These are phyloP conservation scores for Melanotaenia duboulayi DNA, from an alignment of 2,113 vertebrate genomes.

Conservation along the genomic window DNA sequence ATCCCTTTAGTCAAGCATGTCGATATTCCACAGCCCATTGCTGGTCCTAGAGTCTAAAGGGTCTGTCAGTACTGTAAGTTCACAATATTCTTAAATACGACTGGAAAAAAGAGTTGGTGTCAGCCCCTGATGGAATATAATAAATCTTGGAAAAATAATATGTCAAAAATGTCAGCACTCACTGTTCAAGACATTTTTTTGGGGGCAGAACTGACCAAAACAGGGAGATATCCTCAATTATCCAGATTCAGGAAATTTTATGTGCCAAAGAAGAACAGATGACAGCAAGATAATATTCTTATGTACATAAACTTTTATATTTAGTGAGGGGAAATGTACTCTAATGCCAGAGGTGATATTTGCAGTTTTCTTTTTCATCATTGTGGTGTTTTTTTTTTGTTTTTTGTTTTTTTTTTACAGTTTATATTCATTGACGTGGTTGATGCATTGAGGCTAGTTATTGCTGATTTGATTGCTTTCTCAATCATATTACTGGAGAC, in stretches of 20 bases:
- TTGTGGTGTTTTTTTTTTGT: too few relatives aligned
- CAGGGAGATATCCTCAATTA: neutral
- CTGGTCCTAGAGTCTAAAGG: neutral
- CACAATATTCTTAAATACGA: neutral
- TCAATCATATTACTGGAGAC: too few relatives aligned
- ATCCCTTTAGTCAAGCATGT: neutral
- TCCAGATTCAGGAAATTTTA: neutral
- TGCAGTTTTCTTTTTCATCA: too few relatives aligned
- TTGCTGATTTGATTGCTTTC: neutral
- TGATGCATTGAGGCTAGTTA: neutral
- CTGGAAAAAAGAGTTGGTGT: neutral
- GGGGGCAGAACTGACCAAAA: neutral
- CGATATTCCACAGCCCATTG: neutral
- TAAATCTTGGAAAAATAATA: neutral
- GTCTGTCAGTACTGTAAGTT: neutral
- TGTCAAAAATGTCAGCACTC: neutral
- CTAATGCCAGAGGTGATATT: too few relatives aligned
- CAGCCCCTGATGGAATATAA: neutral
- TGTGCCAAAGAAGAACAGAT: neutral
- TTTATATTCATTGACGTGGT: too few relatives aligned
- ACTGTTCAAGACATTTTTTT: neutral
- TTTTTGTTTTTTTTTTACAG: too few relatives aligned
- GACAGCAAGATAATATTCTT: neutral
- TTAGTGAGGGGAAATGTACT: neutral
- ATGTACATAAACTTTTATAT: neutral